Base-by-base conservation (phyloP, 37 sponge, comb jelly and placozoan species). In the Axinella damicornis region DNA sequence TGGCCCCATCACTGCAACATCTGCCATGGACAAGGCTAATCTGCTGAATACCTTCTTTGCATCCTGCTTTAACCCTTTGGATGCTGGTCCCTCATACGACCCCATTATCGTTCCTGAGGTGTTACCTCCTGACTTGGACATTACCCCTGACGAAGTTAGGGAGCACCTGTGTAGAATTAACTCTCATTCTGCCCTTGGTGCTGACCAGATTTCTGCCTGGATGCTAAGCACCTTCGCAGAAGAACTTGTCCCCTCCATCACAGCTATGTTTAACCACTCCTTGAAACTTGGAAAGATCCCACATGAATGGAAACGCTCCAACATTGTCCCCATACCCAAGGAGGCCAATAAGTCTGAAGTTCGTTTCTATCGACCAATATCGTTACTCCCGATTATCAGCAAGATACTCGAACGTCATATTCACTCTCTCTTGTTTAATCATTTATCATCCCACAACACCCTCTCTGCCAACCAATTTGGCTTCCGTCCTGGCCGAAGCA, bases 41-140 rank as follows among this genome's bases (percentile, higher is more conserved):
- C 63, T 78, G n/a, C 78, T 78, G 24, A 78, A 78, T 78, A 25
- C 13, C 27, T 63, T 64, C 65, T 78, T 78, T 78, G 78, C 64
- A 39, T 64, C 63, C 27, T 59, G 62, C 33, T 78, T 78, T 62
- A 78, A 73, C 31, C 70, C 21, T 27, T 2, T 2, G 5, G 70
- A 36, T 4, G 25, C 62, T 11, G 4, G 30, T 35, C 70, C 70
- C 2, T 69, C 37, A 4, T 31, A 36, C 16, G 27, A n/a, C 5
- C 64, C 64, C 4, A 11, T 27, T 11, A 27, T 27, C 11, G 28
- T 28, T 62, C 27, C 27, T 11, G 12, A n/a, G 24, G 12, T 27
- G 5, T 13, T 62, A 5, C 64, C 64, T 28, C 11, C 4, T 11
- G 12, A 62, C 28, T 11, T 62, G 24, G 27, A 28, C 11, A 28